Percentiles rank a stretch among this genome's conserved stretches.
Conservation (phyloP, 1,140 invertebrate species). For the Myzus persicae region DNA sequence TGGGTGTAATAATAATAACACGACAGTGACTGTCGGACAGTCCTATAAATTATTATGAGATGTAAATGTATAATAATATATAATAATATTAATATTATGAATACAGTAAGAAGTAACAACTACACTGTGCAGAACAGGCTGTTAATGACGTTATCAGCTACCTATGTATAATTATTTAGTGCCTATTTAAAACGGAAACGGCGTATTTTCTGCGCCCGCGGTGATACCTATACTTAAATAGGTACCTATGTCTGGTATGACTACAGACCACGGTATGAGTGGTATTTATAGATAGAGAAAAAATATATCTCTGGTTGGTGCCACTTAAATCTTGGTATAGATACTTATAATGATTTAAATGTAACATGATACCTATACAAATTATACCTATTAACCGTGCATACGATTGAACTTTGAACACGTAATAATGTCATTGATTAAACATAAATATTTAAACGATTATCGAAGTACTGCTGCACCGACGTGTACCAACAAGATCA, state of each 20-base stretch:
- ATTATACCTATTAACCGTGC: no score
- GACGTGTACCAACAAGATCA: no score
- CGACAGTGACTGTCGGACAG: background rate
- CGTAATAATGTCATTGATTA: background rate
- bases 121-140: background rate
- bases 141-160: background rate
- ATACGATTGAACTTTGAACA: background rate
- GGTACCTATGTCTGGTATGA: background rate
- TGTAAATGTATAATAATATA: no score
- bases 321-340: background rate
- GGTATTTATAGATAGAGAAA: background rate
- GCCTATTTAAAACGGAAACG: background rate
- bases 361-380: no score
- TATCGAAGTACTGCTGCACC: background rate
- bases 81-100: no score
- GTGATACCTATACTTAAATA: background rate
- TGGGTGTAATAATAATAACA: background rate
- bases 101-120: background rate
- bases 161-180: background rate
- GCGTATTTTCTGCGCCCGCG: background rate
- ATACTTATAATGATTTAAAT: background rate
- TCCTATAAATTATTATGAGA: background rate
- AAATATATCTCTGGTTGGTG: background rate
- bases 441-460: no score
- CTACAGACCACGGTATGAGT: background rate